phyloP scores from a whole-genome alignment of 2,113 vertebrate species.

The Cercocebus atys region DNA sequence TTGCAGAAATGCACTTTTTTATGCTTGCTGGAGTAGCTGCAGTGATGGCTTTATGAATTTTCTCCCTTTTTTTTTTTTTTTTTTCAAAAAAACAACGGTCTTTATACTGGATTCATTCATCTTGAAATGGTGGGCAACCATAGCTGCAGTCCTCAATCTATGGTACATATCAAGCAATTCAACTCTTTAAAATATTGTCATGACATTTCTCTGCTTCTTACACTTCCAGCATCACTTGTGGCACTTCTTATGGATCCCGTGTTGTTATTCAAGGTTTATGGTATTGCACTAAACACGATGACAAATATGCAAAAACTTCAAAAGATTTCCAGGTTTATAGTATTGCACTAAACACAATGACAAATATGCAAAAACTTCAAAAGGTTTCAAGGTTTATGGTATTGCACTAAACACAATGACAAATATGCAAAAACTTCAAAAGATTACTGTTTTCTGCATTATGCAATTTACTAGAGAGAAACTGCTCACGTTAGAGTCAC shows the following conservation, averaged over 20 bases:
- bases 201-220: neutral
- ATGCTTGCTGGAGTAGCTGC: neutral
- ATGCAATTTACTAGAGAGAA: neutral
- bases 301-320: neutral
- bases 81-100: neutral
- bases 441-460: neutral
- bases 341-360: neutral
- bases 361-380: neutral
- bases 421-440: neutral
- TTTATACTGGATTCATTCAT: neutral
- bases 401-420: neutral
- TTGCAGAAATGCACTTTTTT: neutral
- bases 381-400: neutral
- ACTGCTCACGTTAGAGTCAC: neutral
- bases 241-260: neutral
- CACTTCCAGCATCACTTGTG: neutral
- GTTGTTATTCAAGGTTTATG: neutral
- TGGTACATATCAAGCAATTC: neutral
- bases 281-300: neutral
- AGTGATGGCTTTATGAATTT: neutral
- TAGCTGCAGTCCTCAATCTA: neutral
- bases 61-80: neutral
- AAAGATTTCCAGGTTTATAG: neutral
- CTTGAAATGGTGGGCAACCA: neutral
- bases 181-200: neutral